Percentiles rank a stretch among this genome's conserved stretches.
Evolutionary conservation across 2,888 invertebrate genomes (phyloP).

Genomic region (Agriopis leucophaearia): DNA sequence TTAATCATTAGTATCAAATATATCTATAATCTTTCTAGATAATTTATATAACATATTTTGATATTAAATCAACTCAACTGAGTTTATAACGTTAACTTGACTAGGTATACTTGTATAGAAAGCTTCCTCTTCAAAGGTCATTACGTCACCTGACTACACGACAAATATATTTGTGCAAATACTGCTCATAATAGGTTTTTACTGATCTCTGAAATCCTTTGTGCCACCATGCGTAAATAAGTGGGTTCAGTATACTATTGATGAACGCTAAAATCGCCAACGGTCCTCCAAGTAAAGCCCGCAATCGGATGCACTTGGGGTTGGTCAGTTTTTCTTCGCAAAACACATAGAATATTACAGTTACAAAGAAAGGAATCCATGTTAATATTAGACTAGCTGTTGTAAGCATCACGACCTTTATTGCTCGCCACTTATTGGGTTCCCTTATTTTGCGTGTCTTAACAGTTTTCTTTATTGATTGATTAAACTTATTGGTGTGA

Average conservation of each 20-base stretch:
- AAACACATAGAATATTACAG: slow-evolving; percentile 83
- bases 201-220: slow-evolving; percentile 87
- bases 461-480: slow-evolving; percentile 20
- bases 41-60: too few relatives aligned
- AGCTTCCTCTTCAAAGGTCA: slow-evolving; percentile 5
- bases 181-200: slow-evolving; percentile 59
- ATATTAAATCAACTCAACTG: background rate
- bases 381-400: slow-evolving; percentile 87
- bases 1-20: background rate
- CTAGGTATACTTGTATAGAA: slow-evolving; percentile 4
- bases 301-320: slow-evolving; percentile 78
- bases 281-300: slow-evolving; percentile 85
- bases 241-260: slow-evolving; percentile 88
- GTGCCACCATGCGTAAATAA: slow-evolving; percentile 91
- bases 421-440: slow-evolving; percentile 87
- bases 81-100: background rate
- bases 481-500: slow-evolving; percentile 5
- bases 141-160: slow-evolving; percentile 34
- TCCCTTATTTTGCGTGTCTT: slow-evolving; percentile 60
- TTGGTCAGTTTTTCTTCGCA: slow-evolving; percentile 80
- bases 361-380: slow-evolving; percentile 88
- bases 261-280: slow-evolving; percentile 86
- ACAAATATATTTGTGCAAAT: slow-evolving; percentile 37
- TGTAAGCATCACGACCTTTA: slow-evolving; percentile 87
- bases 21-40: background rate